phyloP scores from a whole-genome alignment of 1,140 invertebrate species.

The Melitaea cinxia region DNA sequence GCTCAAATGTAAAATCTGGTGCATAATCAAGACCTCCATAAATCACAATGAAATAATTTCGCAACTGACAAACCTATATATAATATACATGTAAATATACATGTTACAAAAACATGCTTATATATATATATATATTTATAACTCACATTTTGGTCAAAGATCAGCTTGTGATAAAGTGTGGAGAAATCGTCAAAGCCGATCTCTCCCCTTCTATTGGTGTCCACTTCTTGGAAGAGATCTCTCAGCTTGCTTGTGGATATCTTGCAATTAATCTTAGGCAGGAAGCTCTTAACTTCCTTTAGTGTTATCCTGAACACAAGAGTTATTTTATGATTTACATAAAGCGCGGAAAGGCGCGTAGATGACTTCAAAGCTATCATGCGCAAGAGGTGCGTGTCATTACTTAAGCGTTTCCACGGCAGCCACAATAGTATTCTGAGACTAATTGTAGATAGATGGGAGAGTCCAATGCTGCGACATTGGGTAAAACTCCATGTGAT shows the following conservation, averaged over 20 bases:
- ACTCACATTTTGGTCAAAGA: conserved; percentile 90
- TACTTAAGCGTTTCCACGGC: no score
- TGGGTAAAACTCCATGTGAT: no score
- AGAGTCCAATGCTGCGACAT: no score
- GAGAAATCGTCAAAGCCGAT: conserved; percentile 96
- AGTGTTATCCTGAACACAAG: conserved; percentile 86
- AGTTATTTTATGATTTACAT: not conserved
- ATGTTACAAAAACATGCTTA: not conserved
- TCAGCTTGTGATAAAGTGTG: conserved; percentile 91
- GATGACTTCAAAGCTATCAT: no score
- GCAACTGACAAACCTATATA: not conserved
- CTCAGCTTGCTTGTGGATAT: conserved; percentile 92
- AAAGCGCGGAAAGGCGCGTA: no score
- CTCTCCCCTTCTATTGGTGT: conserved; percentile 89
- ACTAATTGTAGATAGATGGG: no score
- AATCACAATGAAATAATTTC: not conserved
- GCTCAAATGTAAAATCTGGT: not conserved
- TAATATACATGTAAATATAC: not conserved
- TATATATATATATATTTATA: no score
- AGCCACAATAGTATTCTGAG: no score
- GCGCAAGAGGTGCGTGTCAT: no score
- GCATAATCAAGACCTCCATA: no score
- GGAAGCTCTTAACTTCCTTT: conserved; percentile 95
- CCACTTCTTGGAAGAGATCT: conserved; percentile 93
- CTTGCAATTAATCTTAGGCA: conserved; percentile 95